These are phyloP conservation scores for Drosophila miranda DNA, from an alignment of 1,140 invertebrate genomes.

Conservation along the genomic window DNA sequence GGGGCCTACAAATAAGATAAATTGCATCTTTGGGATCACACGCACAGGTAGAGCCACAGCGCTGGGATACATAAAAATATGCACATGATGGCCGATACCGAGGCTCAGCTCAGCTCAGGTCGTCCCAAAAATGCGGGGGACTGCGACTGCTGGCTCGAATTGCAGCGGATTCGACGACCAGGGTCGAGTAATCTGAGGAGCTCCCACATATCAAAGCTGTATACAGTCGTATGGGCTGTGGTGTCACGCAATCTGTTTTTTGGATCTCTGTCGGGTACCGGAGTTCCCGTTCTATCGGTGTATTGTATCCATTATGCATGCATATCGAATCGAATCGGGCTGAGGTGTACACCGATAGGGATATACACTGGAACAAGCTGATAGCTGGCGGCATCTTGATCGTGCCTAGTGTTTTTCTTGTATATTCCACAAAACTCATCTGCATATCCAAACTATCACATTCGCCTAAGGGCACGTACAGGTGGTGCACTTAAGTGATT, in stretches of 20 bases:
- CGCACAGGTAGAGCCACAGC: constrained; percentile 48
- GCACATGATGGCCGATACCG: constrained; percentile 62
- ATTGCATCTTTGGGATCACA: constrained; percentile 78
- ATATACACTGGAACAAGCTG: constrained; percentile 11
- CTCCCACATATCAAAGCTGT: constrained; percentile 4
- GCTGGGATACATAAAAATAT: constrained; percentile 61
- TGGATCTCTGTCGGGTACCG: constrained; percentile 16
- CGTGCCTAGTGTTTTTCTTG: constrained; percentile 11
- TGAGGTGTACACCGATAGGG: neutral
- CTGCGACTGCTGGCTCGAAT: constrained; percentile 35
- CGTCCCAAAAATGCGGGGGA: constrained; percentile 27
- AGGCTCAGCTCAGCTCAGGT: neutral
- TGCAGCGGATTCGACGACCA: constrained; percentile 33
- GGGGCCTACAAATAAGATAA: constrained; percentile 81
- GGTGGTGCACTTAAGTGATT: constrained; percentile 23
- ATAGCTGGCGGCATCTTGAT: constrained; percentile 35
- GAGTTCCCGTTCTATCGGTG: constrained; percentile 13
- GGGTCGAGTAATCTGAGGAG: constrained; percentile 40
- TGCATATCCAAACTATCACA: constrained; percentile 24
- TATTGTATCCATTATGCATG: constrained; percentile 20
- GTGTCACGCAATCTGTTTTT: constrained; percentile 22
- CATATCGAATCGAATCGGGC: constrained; percentile 14
- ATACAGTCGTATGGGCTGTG: constrained; percentile 23
- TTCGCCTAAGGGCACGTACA: constrained; percentile 2
- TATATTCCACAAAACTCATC: constrained; percentile 24